Percentiles rank a stretch among this genome's conserved stretches.
Evolutionary conservation across 2,888 invertebrate genomes (phyloP).

Genomic region (Ophioninae sp.): DNA sequence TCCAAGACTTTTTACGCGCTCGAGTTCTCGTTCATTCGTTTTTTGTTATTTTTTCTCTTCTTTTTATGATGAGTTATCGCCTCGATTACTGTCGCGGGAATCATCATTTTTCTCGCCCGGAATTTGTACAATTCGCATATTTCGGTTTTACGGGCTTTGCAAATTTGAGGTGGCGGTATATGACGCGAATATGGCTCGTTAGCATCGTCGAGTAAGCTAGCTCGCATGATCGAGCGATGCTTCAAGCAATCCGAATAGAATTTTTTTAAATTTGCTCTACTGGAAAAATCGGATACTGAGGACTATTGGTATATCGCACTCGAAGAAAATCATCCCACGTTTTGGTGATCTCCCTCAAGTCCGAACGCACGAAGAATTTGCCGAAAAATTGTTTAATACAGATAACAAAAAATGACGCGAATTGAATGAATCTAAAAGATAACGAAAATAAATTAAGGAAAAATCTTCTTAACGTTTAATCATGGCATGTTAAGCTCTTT

Average conservation of each 20-base stretch:
- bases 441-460: too few species aligned
- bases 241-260: not conserved
- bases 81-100: not conserved
- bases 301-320: too few species aligned
- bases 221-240: not conserved
- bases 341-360: too few species aligned
- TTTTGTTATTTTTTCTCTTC: not conserved
- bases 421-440: too few species aligned
- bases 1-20: not conserved
- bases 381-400: too few species aligned
- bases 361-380: too few species aligned
- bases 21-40: not conserved
- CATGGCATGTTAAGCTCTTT: too few species aligned
- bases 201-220: not conserved
- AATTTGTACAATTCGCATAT: not conserved
- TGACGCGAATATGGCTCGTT: not conserved
- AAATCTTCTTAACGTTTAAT: too few species aligned
- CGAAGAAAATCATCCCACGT: too few species aligned
- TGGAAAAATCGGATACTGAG: too few species aligned
- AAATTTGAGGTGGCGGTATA: not conserved
- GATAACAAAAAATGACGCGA: too few species aligned
- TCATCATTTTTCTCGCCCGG: not conserved
- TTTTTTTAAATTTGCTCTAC: not conserved
- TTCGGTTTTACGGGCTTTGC: not conserved
- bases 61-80: not conserved